Base-by-base conservation (phyloP, 2,113 vertebrate species). In the Brachyhypopomus occidentalis region DNA sequence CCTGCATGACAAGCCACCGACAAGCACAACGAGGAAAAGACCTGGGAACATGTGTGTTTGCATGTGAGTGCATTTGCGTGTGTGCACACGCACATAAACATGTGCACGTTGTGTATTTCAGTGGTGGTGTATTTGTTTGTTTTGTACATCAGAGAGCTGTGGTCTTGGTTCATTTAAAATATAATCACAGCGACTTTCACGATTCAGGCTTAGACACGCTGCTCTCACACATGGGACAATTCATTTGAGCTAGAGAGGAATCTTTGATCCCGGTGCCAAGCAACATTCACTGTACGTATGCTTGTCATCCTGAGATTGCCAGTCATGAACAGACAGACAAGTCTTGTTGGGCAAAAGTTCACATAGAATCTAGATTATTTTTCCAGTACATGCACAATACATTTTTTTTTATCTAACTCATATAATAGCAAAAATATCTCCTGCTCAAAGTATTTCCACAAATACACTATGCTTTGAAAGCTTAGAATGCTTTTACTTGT, bases 211-310 rank as follows among this genome's bases (percentile, higher is more conserved):
- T 60, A 9, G 20, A 25, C 56, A 52, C 16, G 27, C 27, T n/a
- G 36, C 16, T 83, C 38, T 45, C 56, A 73, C 83, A 78, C 79
- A 74, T 81, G 79, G 75, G 71, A 79, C 41, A 70, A 69, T 72
- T 77, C 59, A 78, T 64, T 67, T 56, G 62, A 52, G 36, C 8
- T 16, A 7, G 25, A 3, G 16, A 23, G 22, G 12, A 55, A 0
- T 9, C 67, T 78, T 83, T 83, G 70, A 83, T 83, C 59, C 3
- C 8, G 0, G 4, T 9, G 34, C 78, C 79, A 78, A 45, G 58
- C 27, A 41, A 69, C 38, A 52, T 66, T 70, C 3, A 19, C n/a
- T 70, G 66, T 41, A 41, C 66, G 8, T 41, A 41, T 22, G 66
- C 34, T 30, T 41, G 34, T 70, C 22, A 70, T 36, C 7, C 17